Conservation (phyloP, 2,888 invertebrate genomes). For the Kryphioiulus occultus region DNA sequence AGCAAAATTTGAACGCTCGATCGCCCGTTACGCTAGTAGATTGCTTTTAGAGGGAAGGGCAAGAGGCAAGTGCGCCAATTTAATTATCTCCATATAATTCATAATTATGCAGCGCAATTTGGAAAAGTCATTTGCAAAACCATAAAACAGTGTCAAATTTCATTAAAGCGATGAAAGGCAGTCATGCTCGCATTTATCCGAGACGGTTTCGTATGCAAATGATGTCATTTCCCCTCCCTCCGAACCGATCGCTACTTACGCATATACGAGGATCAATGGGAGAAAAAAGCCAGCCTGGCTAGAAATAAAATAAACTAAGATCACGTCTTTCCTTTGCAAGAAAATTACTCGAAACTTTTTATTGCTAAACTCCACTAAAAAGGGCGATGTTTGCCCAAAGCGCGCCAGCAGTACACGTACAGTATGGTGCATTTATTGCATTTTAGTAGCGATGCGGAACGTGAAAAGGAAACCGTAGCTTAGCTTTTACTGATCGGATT, state of each 20-base stretch:
- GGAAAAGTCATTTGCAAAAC: slow-evolving; percentile 30
- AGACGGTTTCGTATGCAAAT: neutral
- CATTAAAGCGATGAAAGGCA: slow-evolving; percentile 28
- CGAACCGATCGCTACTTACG: neutral
- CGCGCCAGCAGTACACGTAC: neutral
- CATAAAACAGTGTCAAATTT: slow-evolving; percentile 44
- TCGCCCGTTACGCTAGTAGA: neutral
- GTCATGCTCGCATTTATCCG: neutral
- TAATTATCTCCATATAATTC: slow-evolving; percentile 49
- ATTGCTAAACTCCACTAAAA: slow-evolving; percentile 8
- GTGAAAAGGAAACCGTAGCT: neutral
- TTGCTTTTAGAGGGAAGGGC: slow-evolving; percentile 7
- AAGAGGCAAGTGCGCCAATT: slow-evolving; percentile 46
- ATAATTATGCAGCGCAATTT: slow-evolving; percentile 45
- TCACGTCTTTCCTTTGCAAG: slow-evolving; percentile 3
- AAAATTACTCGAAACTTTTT: slow-evolving; percentile 12
- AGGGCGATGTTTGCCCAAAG: neutral
- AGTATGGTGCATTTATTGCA: neutral
- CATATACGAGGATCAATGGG: neutral
- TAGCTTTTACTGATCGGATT: slow-evolving; percentile 10
- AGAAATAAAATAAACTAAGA: neutral
- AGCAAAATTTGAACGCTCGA: neutral
- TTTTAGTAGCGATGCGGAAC: neutral
- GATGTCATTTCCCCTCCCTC: slow-evolving; percentile 15
- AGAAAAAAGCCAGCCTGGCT: neutral